Conservation (phyloP, 1,140 invertebrate species). For the Drosophila parabipectinata region DNA sequence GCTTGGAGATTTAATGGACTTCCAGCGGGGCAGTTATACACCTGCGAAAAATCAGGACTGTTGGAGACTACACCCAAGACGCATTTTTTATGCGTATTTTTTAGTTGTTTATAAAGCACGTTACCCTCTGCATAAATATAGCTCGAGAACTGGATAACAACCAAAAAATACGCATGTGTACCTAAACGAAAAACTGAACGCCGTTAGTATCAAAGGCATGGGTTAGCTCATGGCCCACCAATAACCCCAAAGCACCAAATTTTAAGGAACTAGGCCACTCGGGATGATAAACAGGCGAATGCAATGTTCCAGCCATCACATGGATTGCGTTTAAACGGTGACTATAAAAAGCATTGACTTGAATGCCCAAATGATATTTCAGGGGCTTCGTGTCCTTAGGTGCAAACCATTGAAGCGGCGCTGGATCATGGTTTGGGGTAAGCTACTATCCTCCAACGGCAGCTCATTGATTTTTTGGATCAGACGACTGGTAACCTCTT, state of each 20-base stretch:
- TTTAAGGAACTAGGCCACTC: conserved; percentile 70
- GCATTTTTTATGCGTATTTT: too few species aligned
- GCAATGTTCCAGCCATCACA: conserved; percentile 93
- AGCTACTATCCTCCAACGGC: too few species aligned
- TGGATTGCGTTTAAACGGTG: conserved; percentile 73
- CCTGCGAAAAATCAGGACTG: conserved; percentile 86
- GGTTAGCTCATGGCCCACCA: conserved; percentile 72
- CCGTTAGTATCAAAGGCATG: conserved; percentile 72
- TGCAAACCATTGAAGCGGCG: too few species aligned
- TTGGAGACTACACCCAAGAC: conserved; percentile 89
- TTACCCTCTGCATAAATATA: too few species aligned
- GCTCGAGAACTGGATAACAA: too few species aligned
- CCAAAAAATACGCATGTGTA: background rate
- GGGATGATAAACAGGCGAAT: conserved; percentile 95
- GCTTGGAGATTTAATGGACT: conserved; percentile 86
- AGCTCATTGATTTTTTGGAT: too few species aligned
- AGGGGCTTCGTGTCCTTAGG: conserved; percentile 55
- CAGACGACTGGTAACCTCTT: too few species aligned
- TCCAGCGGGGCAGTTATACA: conserved; percentile 86
- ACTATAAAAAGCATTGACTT: conserved; percentile 79
- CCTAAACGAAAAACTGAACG: conserved; percentile 47
- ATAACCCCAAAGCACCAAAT: conserved; percentile 70
- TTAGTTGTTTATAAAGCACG: conserved; percentile 91
- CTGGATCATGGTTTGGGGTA: too few species aligned
- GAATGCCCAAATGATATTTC: conserved; percentile 59